phyloP scores from a whole-genome alignment of 2,113 vertebrate genomes.

The Bufo bufo region DNA sequence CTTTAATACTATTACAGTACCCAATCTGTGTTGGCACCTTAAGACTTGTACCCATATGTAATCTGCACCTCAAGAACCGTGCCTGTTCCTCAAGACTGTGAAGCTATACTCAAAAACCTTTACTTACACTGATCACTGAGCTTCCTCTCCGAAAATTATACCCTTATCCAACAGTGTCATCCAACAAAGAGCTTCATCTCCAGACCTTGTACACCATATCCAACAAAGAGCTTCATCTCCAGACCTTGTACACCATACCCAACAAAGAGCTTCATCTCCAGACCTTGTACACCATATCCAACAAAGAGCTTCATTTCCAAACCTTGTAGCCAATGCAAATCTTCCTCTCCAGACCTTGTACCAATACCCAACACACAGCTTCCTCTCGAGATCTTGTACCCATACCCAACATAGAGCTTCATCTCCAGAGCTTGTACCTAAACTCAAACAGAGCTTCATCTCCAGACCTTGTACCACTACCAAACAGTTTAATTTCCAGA shows the following conservation, averaged over 20 bases:
- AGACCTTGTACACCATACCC: background rate
- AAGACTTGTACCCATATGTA: too few relatives aligned
- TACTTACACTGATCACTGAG: background rate
- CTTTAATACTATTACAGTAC: too few relatives aligned
- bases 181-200: background rate
- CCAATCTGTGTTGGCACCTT: too few relatives aligned
- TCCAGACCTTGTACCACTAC: background rate
- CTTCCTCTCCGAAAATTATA: background rate
- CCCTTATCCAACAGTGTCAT: background rate
- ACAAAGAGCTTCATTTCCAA: background rate
- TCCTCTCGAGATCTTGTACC: background rate
- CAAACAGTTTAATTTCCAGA: too few relatives aligned
- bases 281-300: background rate
- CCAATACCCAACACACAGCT: background rate
- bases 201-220: background rate
- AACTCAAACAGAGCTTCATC: background rate
- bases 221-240: background rate
- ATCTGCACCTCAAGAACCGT: too few relatives aligned
- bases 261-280: background rate
- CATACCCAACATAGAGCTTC: too few relatives aligned
- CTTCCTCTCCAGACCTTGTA: background rate
- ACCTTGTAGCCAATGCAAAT: background rate
- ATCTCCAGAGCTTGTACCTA: background rate
- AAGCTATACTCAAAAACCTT: background rate
- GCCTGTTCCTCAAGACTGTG: too few relatives aligned